Evolutionary conservation across 2,797 vertebrate genomes (phyloP).

Genomic region (Cirrhinus mrigala): DNA sequence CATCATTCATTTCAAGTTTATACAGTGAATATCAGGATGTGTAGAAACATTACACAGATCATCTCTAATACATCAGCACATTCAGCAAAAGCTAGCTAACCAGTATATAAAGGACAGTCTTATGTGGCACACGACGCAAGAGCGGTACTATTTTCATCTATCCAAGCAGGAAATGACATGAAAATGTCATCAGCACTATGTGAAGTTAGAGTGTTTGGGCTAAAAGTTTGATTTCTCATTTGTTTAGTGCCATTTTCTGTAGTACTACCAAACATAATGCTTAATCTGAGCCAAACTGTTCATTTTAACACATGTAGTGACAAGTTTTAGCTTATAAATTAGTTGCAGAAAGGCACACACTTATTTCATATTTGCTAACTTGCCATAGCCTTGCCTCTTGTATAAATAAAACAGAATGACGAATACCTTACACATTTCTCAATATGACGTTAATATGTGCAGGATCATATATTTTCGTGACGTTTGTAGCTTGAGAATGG

Average conservation of each 20-base stretch:
- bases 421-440: not conserved
- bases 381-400: not conserved
- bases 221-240: not conserved
- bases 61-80: constrained; percentile 6
- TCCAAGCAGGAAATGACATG: constrained; percentile 3
- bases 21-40: not conserved
- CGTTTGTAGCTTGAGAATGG: not conserved
- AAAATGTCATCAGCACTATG: not conserved
- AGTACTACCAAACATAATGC: constrained; percentile 17
- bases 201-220: not conserved
- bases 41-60: not conserved
- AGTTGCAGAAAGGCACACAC: not conserved
- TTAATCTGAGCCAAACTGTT: constrained; percentile 44
- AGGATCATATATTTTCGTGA: constrained; percentile 28
- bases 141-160: not conserved
- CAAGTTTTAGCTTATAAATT: not conserved
- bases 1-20: constrained; percentile 6
- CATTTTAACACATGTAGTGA: not conserved
- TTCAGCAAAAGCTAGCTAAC: not conserved
- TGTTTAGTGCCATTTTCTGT: not conserved
- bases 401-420: not conserved
- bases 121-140: not conserved
- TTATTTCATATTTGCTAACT: constrained; percentile 1
- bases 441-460: constrained; percentile 29
- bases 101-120: not conserved